A percentile compares a stretch with the other conserved stretches of the same genome.
These are phyloP conservation scores for Thomomys bottae DNA, from an alignment of 2,113 vertebrate species.

Conservation along the genomic window DNA sequence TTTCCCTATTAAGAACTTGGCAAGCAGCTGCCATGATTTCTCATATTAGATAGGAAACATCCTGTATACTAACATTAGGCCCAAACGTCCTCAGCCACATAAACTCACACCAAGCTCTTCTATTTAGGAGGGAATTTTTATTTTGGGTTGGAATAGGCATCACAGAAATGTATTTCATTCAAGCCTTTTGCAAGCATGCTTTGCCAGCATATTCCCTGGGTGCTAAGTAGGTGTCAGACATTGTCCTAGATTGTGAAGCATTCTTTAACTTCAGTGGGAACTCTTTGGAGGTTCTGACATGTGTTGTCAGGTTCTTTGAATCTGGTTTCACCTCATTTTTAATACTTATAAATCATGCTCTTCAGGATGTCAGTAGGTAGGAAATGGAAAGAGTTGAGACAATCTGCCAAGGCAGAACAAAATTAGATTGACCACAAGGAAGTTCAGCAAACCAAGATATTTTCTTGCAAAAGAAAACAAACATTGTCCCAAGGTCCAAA, in stretches of 20 bases:
- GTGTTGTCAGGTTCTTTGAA: conserved; percentile 60
- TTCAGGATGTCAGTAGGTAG: conserved; percentile 63
- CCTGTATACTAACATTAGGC: conserved; percentile 58
- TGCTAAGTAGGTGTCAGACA: conserved; percentile 58
- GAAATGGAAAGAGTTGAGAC: conserved; percentile 53
- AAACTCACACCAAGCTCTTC: background rate
- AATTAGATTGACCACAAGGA: conserved; percentile 44
- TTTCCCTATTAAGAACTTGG: conserved; percentile 45
- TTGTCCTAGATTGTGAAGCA: conserved; percentile 22
- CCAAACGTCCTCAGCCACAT: background rate
- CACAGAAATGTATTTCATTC: background rate
- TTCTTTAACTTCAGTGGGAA: conserved; percentile 19
- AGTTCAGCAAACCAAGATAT: background rate
- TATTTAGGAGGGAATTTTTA: conserved; percentile 10
- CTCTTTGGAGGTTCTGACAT: conserved; percentile 30
- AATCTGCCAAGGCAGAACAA: conserved; percentile 14
- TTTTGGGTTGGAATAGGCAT: conserved; percentile 45
- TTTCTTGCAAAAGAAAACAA: conserved; percentile 25
- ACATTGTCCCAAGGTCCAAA: background rate
- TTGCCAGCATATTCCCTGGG: conserved; percentile 10
- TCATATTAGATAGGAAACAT: conserved; percentile 63
- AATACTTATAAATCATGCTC: conserved; percentile 67
- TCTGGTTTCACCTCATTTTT: conserved; percentile 50
- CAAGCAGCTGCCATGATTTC: conserved; percentile 64
- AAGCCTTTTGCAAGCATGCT: background rate